Conservation (phyloP, 2,113 vertebrate genomes). For the Chrysemys picta region DNA sequence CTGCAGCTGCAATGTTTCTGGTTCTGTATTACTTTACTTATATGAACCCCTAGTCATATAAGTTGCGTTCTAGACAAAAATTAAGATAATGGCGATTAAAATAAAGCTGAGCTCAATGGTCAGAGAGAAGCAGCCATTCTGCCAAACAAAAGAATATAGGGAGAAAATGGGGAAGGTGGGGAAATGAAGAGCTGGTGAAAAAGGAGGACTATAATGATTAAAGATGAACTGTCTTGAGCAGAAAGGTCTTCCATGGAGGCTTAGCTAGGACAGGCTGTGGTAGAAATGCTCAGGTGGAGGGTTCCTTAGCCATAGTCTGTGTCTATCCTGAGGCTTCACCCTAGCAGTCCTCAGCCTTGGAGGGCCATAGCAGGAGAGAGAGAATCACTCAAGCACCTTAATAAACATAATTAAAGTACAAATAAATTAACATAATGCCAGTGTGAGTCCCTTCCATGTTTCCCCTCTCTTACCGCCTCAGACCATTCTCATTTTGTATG, state of each 20-base stretch:
- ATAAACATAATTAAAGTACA: not conserved
- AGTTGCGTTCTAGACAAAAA: not conserved
- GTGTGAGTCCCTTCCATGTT: not conserved
- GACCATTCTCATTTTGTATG: not conserved
- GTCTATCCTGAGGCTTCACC: constrained; percentile 1
- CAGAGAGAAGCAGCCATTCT: not conserved
- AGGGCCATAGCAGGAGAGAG: not conserved
- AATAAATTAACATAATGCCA: not conserved
- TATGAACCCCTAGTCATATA: not conserved
- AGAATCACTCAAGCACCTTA: not conserved
- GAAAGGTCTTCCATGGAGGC: not conserved
- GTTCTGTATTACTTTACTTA: not conserved
- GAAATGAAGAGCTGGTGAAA: not conserved
- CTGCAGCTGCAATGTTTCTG: not conserved
- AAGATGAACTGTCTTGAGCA: not conserved
- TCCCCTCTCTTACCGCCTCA: not conserved
- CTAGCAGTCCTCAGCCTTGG: not conserved
- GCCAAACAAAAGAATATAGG: not conserved
- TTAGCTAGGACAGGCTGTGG: not conserved
- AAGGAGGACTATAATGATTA: not conserved
- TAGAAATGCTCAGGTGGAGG: not conserved
- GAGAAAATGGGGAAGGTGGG: not conserved
- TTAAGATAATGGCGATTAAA: not conserved
- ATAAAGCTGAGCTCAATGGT: not conserved
- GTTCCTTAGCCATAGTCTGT: not conserved